These are phyloP conservation scores for Alexandromys fortis DNA, from an alignment of 2,113 vertebrate species.

Conservation along the genomic window DNA sequence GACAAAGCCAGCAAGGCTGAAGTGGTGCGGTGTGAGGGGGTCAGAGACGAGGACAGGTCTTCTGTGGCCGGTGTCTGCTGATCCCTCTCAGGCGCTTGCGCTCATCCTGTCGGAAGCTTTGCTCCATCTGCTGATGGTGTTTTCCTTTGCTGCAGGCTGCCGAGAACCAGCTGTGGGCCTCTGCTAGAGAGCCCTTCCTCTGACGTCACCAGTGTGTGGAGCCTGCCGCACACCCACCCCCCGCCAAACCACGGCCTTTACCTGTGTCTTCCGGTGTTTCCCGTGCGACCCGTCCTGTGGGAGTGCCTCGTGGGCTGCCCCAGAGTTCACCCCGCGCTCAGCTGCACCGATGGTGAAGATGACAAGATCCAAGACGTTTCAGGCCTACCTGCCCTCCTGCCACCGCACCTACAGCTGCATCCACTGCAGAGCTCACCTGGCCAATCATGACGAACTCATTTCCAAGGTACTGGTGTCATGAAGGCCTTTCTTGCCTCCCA, in stretches of 20 bases:
- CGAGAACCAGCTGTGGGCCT: conserved; percentile 32
- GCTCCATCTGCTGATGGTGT: background rate
- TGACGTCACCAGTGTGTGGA: conserved; percentile 90
- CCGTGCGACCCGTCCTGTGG: conserved; percentile 99
- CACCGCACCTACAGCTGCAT: conserved; percentile 99
- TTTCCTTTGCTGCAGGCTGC: conserved; percentile 71
- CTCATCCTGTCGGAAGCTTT: background rate
- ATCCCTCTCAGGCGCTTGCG: background rate
- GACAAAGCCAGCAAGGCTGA: background rate
- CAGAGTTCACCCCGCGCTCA: conserved; percentile 88
- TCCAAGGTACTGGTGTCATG: conserved; percentile 91
- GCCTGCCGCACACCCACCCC: conserved; percentile 91
- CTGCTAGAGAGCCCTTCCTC: conserved; percentile 70
- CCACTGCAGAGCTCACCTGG: conserved; percentile 98
- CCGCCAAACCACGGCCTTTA: conserved; percentile 98
- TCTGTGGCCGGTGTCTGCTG: background rate
- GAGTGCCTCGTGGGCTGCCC: conserved; percentile 97
- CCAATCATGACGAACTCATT: conserved; percentile 99
- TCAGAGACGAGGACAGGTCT: background rate
- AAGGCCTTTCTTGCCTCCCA: background rate
- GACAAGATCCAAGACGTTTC: conserved; percentile 99
- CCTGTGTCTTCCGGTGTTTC: conserved; percentile 99
- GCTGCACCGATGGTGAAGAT: conserved; percentile 98
- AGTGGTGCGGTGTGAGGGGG: background rate
- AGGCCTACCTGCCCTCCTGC: conserved; percentile 98